Evolutionary conservation across 2,888 invertebrate genomes (phyloP).

Genomic region (Mechanitis mazaeus): DNA sequence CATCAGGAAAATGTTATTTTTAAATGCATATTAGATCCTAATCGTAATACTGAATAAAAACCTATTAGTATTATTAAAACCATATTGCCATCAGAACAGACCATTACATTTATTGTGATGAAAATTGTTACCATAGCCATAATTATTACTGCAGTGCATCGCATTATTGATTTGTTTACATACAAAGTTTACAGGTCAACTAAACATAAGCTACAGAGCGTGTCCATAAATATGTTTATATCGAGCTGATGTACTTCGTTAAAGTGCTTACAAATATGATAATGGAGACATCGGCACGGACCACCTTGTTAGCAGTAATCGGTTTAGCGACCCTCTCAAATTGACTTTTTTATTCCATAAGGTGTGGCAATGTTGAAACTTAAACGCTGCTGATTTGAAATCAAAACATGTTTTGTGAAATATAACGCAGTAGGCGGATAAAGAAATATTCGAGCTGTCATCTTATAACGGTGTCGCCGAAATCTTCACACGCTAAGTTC

Average conservation of each 20-base stretch:
- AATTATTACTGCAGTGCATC: no score
- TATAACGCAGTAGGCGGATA: neutral
- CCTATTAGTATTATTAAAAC: no score
- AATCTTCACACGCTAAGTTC: slow-evolving; percentile 20
- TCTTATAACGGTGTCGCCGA: slow-evolving; percentile 3
- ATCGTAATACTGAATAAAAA: no score
- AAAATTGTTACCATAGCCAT: no score
- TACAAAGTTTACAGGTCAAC: neutral
- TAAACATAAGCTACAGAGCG: neutral
- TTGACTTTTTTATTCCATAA: slow-evolving; percentile 45
- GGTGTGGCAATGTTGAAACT: neutral
- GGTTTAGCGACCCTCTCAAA: slow-evolving; percentile 64
- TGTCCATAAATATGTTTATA: neutral
- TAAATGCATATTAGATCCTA: no score
- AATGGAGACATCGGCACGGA: slow-evolving; percentile 31
- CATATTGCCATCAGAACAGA: no score
- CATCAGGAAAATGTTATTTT: no score
- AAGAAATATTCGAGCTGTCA: neutral
- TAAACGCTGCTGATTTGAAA: slow-evolving; percentile 2
- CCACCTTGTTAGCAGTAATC: slow-evolving; percentile 72
- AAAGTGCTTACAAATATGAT: neutral
- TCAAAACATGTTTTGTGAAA: neutral
- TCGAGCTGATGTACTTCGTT: neutral
- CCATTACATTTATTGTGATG: no score
- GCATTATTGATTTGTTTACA: neutral